phyloP scores from a whole-genome alignment of 2,888 invertebrate genomes.

The Polia nebulosa region DNA sequence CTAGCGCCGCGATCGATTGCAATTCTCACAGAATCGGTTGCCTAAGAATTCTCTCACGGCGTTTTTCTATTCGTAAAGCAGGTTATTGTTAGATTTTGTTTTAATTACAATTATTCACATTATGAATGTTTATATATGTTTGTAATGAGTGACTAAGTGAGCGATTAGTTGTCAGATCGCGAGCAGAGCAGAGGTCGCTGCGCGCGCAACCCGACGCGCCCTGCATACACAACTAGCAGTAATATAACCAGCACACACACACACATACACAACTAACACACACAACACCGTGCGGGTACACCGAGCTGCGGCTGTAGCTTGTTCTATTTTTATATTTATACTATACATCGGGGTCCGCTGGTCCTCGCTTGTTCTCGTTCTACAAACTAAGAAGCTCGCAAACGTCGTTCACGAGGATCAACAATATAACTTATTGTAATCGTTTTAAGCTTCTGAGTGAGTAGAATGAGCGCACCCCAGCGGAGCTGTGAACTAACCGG shows the following conservation, averaged over 20 bases:
- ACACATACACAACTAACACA: background rate
- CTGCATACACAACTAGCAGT: constrained; percentile 58
- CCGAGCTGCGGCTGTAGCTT: constrained; percentile 27
- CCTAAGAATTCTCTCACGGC: constrained; percentile 27
- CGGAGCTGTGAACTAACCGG: constrained; percentile 27
- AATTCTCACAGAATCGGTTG: constrained; percentile 25
- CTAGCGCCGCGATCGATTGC: constrained; percentile 12
- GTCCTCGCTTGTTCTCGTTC: background rate
- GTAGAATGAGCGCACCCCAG: background rate
- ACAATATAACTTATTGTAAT: background rate
- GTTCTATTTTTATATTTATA: background rate
- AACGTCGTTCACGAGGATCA: background rate
- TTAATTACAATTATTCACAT: constrained; percentile 8
- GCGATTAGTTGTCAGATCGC: constrained; percentile 36
- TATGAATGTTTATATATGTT: constrained; percentile 2
- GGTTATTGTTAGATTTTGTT: background rate
- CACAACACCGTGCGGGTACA: constrained; percentile 50
- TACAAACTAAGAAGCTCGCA: constrained; percentile 2
- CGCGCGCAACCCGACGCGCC: constrained; percentile 37
- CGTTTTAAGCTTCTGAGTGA: background rate
- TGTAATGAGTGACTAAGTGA: constrained; percentile 6
- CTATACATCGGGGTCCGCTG: background rate
- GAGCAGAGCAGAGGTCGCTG: constrained; percentile 50
- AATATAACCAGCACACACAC: constrained; percentile 3
- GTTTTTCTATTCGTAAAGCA: constrained; percentile 16